phyloP scores from a whole-genome alignment of 1,140 invertebrate species.

The Mactra quadrangularis region DNA sequence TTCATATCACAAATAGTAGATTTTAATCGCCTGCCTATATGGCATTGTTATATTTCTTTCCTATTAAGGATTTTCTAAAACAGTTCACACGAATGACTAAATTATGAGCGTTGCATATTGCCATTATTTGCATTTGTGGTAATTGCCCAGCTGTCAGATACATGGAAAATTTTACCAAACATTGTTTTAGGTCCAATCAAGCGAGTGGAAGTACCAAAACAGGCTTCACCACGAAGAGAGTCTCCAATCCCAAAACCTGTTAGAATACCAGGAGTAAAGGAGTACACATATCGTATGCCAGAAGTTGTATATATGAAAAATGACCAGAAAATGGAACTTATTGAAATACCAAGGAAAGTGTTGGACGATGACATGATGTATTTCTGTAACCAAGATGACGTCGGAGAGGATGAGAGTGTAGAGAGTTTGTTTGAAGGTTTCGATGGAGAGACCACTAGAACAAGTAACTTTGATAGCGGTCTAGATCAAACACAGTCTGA shows the following conservation, averaged over 20 bases:
- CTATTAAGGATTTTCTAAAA: no score
- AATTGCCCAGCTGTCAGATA: no score
- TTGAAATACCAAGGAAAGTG: conserved; percentile 44
- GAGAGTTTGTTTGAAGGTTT: conserved; percentile 51
- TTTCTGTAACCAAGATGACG: conserved; percentile 50
- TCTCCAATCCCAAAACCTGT: conserved; percentile 19
- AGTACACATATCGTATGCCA: conserved; percentile 55
- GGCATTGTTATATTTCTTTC: no score
- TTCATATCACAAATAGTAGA: no score
- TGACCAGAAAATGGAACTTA: conserved; percentile 56
- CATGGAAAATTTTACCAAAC: no score
- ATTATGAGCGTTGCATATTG: no score
- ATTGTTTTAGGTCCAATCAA: conserved; percentile 8
- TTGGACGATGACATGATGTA: conserved; percentile 61
- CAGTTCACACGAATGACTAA: no score
- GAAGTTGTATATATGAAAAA: conserved; percentile 62
- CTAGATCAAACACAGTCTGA: conserved; percentile 20
- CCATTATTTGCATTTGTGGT: no score
- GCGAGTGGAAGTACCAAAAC: no score
- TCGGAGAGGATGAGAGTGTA: conserved; percentile 21
- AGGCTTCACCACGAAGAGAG: no score
- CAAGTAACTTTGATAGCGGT: conserved; percentile 16
- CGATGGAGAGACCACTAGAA: not conserved
- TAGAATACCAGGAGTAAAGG: conserved; percentile 6
- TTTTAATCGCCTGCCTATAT: no score